Conservation (phyloP, 2,797 vertebrate species). For the Poeciliopsis paucimaculata region DNA sequence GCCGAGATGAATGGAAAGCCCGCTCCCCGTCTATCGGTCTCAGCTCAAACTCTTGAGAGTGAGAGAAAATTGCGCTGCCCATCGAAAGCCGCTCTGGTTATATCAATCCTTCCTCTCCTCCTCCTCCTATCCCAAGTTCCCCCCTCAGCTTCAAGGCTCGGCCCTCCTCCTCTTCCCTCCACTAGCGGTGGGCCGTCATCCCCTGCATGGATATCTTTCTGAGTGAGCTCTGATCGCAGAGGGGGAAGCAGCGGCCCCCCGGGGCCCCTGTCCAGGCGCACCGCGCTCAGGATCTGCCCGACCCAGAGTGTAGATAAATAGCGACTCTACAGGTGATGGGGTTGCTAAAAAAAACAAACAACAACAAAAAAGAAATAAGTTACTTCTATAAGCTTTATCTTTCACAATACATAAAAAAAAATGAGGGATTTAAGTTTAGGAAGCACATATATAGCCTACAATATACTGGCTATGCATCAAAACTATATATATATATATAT, state of each 20-base stretch:
- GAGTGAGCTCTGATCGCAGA: constrained; percentile 5
- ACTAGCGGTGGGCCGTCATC: constrained; percentile 56
- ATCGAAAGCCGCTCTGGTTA: constrained; percentile 83
- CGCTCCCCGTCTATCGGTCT: constrained; percentile 53
- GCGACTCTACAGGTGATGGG: not conserved
- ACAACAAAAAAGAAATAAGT: too few relatives aligned
- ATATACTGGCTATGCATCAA: too few relatives aligned
- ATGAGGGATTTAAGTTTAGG: too few relatives aligned
- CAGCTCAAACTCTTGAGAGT: constrained; percentile 58
- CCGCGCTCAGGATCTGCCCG: not conserved
- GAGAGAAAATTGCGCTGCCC: constrained; percentile 63
- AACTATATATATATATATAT: too few relatives aligned
- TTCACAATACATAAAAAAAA: too few relatives aligned
- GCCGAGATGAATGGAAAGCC: constrained; percentile 63
- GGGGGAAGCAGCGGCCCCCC: not conserved
- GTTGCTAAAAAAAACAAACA: not conserved
- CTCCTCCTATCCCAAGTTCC: constrained; percentile 71
- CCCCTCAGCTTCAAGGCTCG: constrained; percentile 81
- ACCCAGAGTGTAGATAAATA: not conserved
- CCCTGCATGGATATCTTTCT: constrained; percentile 68
- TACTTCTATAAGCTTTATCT: too few relatives aligned
- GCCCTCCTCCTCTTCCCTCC: constrained; percentile 86
- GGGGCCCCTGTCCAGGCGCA: not conserved
- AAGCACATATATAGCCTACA: not conserved
- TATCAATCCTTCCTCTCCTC: constrained; percentile 81